These are phyloP conservation scores for Microcebus tavaratra DNA, from an alignment of 2,113 vertebrate genomes.

Conservation along the genomic window DNA sequence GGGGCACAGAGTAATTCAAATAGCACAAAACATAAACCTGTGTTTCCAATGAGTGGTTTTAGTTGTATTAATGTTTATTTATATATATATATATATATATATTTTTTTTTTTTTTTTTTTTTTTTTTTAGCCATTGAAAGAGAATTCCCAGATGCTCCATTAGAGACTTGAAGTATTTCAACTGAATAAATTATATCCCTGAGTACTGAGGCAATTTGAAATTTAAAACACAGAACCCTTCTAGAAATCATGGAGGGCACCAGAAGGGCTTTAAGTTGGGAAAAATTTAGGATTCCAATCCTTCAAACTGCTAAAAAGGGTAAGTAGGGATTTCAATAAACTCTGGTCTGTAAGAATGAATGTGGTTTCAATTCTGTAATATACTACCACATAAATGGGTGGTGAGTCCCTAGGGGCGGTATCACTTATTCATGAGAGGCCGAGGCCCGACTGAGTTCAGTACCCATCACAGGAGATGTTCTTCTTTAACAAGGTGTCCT, in stretches of 20 bases:
- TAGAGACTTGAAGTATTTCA: slow-evolving; percentile 5
- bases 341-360: not conserved
- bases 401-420: not conserved
- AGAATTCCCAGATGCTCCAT: not conserved
- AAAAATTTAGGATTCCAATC: not conserved
- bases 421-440: not conserved
- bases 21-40: not conserved
- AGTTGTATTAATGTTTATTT: not conserved
- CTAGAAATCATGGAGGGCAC: not conserved
- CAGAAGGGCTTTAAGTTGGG: not conserved
- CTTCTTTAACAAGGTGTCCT: not conserved
- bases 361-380: not conserved
- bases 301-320: not conserved
- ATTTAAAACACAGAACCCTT: not conserved
- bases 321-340: not conserved
- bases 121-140: slow-evolving; percentile 41
- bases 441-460: not conserved
- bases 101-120: not conserved
- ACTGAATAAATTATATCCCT: not conserved
- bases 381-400: not conserved
- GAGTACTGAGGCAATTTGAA: slow-evolving; percentile 2
- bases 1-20: not conserved
- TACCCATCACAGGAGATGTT: not conserved
- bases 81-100: too few species aligned
- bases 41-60: not conserved